phyloP scores from a whole-genome alignment of 2,797 vertebrate species.

The Argya squamiceps region DNA sequence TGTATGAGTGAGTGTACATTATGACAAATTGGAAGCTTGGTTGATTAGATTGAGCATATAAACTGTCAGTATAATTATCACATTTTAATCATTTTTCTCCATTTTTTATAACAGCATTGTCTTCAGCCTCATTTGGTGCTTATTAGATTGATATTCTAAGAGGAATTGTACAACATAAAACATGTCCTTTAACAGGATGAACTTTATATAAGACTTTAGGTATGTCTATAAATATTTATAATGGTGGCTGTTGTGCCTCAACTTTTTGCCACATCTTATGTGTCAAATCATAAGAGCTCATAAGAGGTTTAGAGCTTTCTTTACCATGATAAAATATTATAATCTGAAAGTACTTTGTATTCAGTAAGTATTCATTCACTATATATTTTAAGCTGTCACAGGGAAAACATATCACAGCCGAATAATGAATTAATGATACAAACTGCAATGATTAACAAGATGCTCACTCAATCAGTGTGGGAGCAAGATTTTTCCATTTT shows the following conservation, averaged over 20 bases:
- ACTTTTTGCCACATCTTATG: conserved; percentile 41
- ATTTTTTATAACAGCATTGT: conserved; percentile 83
- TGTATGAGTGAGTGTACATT: conserved; percentile 83
- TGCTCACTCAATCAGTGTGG: conserved; percentile 4
- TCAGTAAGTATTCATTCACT: not conserved
- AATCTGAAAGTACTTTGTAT: not conserved
- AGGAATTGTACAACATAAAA: conserved; percentile 80
- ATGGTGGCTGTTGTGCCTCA: conserved; percentile 42
- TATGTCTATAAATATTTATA: conserved; percentile 75
- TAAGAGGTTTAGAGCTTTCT: conserved; percentile 14
- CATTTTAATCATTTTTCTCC: conserved; percentile 86
- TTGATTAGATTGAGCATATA: conserved; percentile 85
- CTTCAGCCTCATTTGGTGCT: conserved; percentile 82
- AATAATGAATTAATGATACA: conserved; percentile 13
- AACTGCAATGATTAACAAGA: conserved; percentile 8
- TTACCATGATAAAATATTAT: conserved; percentile 38
- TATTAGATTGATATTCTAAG: conserved; percentile 84
- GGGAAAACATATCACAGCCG: not conserved
- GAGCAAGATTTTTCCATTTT: not conserved
- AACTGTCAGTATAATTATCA: conserved; percentile 85
- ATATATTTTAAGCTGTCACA: conserved; percentile 8
- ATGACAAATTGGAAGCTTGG: conserved; percentile 82
- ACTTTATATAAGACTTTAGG: conserved; percentile 76
- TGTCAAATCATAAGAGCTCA: conserved; percentile 7
- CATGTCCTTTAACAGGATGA: conserved; percentile 80